Percentiles rank a stretch among this genome's conserved stretches.
phyloP scores from a whole-genome alignment of 2,113 vertebrate genomes.

The Gnathonemus echidnorhynchus region DNA sequence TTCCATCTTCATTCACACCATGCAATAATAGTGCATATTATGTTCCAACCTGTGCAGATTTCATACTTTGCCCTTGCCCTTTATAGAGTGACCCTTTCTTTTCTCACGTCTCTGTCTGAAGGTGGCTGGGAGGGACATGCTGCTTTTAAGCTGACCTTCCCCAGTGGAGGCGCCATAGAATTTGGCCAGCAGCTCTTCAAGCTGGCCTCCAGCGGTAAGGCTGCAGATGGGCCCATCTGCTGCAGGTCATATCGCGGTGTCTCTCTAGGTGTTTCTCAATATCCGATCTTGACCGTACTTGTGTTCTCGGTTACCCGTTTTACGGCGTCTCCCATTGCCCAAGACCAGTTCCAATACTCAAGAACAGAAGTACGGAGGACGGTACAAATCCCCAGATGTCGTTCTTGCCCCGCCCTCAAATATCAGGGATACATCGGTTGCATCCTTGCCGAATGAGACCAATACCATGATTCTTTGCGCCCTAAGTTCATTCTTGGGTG shows the following conservation, averaged over 20 bases:
- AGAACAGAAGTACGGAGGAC: too few species aligned
- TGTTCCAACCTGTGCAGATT: neutral
- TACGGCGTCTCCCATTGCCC: too few species aligned
- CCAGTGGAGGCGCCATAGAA: constrained; percentile 84
- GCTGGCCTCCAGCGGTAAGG: constrained; percentile 78
- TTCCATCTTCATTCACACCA: neutral
- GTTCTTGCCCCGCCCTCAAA: too few species aligned
- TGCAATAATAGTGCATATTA: neutral
- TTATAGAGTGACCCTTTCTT: neutral
- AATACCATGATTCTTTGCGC: too few species aligned
- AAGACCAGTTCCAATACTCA: too few species aligned
- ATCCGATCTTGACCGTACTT: too few species aligned
- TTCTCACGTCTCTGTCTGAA: constrained; percentile 38
- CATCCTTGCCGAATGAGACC: too few species aligned
- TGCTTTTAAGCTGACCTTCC: constrained; percentile 82
- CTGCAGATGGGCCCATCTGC: too few species aligned
- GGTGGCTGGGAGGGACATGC: constrained; percentile 94
- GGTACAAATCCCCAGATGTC: too few species aligned
- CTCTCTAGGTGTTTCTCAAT: neutral
- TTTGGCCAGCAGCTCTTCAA: constrained; percentile 80
- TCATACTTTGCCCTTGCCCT: neutral
- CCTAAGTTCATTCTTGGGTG: too few species aligned
- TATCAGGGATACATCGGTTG: too few species aligned
- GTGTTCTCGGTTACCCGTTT: too few species aligned
- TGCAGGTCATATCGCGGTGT: neutral